These are phyloP conservation scores for Uloborus diversus DNA, from an alignment of 1,140 invertebrate species.

Conservation along the genomic window DNA sequence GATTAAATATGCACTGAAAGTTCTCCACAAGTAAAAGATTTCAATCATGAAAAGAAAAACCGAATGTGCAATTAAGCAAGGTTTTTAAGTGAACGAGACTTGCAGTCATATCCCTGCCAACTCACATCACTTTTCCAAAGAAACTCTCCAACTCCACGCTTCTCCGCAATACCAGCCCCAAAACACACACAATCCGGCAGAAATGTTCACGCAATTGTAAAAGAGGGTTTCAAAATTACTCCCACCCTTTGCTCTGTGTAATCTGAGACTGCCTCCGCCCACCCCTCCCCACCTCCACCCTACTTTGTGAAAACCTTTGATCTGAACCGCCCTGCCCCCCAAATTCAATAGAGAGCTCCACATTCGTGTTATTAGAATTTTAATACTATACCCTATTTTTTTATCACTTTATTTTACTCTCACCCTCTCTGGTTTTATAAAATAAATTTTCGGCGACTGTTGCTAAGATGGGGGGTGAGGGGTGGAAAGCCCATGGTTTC, in stretches of 20 bases:
- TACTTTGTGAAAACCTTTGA: slow-evolving; percentile 44
- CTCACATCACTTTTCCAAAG: slow-evolving; percentile 13
- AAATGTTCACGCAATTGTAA: slow-evolving; percentile 50
- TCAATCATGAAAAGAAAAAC: no score
- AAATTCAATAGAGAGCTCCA: slow-evolving; percentile 24
- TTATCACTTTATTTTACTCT: slow-evolving; percentile 14
- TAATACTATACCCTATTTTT: slow-evolving; percentile 42
- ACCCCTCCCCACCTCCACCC: slow-evolving; percentile 12
- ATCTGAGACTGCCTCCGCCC: slow-evolving; percentile 41
- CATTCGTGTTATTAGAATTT: slow-evolving; percentile 50
- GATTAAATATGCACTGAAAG: no score
- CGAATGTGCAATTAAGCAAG: no score
- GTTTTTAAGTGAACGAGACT: background rate
- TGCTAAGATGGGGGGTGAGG: background rate
- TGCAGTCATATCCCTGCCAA: background rate
- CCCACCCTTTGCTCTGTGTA: slow-evolving; percentile 51
- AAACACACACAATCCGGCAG: slow-evolving; percentile 27
- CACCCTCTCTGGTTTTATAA: slow-evolving; percentile 31
- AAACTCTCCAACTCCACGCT: background rate
- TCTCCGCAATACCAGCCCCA: background rate
- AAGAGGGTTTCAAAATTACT: slow-evolving; percentile 53
- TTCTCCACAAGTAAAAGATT: no score
- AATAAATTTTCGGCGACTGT: slow-evolving; percentile 45
- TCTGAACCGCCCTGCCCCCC: slow-evolving; percentile 19
- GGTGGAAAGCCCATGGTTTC: slow-evolving; percentile 16